phyloP scores from a whole-genome alignment of 2,888 invertebrate genomes.

The Ceramica pisi region DNA sequence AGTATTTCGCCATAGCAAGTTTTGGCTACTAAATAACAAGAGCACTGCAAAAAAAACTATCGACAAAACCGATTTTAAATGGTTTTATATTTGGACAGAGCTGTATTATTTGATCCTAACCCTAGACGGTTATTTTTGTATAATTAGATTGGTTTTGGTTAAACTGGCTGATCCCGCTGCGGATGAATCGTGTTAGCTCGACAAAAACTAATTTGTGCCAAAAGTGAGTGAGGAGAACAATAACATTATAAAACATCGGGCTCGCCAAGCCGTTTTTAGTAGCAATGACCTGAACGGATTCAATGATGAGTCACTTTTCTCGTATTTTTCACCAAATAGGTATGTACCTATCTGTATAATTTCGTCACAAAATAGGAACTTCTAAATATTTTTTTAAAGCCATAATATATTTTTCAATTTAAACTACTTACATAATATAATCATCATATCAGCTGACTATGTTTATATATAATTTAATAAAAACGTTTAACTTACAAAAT shows the following conservation, averaged over 20 bases:
- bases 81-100: slow-evolving; percentile 4
- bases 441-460: too few relatives aligned
- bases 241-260: slow-evolving; percentile 47
- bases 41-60: too few relatives aligned
- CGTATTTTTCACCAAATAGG: background rate
- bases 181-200: slow-evolving; percentile 39
- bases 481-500: too few relatives aligned
- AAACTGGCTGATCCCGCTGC: slow-evolving; percentile 49
- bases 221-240: slow-evolving; percentile 49
- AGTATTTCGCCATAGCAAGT: background rate
- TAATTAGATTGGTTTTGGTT: slow-evolving; percentile 15
- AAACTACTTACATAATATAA: too few relatives aligned
- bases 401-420: too few relatives aligned
- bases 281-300: slow-evolving; percentile 22
- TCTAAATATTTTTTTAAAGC: too few relatives aligned
- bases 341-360: background rate
- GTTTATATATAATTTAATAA: too few relatives aligned
- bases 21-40: background rate
- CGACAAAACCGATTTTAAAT: too few relatives aligned
- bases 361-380: background rate
- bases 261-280: slow-evolving; percentile 28
- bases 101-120: slow-evolving; percentile 21
- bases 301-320: background rate
- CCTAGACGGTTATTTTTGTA: slow-evolving; percentile 18
- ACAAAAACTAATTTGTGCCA: slow-evolving; percentile 54